Percentiles rank a stretch among this genome's conserved stretches.
Conservation (phyloP, 2,113 vertebrate genomes). For the Deroptyus accipitrinus region DNA sequence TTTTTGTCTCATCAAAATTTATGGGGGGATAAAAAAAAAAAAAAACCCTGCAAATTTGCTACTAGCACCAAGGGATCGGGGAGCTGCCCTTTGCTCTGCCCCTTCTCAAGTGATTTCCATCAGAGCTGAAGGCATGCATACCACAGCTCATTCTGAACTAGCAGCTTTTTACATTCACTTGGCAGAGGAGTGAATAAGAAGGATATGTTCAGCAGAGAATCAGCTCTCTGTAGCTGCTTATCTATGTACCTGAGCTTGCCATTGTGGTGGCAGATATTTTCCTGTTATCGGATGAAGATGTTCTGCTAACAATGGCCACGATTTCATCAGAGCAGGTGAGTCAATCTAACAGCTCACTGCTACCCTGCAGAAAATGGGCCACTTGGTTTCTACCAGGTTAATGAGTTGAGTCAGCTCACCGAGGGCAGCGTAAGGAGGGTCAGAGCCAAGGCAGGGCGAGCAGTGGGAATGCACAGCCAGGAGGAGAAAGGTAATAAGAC, state of each 20-base stretch:
- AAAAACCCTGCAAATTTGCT: neutral
- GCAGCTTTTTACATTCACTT: neutral
- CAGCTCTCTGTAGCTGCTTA: neutral
- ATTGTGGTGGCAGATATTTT: neutral
- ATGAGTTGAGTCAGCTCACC: neutral
- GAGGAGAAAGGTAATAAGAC: neutral
- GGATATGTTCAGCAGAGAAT: neutral
- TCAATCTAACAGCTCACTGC: neutral
- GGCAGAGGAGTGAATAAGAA: neutral
- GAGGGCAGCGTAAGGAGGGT: neutral
- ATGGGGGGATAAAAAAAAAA: neutral
- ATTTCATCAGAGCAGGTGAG: constrained; percentile 6
- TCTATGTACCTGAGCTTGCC: neutral
- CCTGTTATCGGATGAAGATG: neutral
- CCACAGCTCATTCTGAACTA: neutral
- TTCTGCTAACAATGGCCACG: neutral
- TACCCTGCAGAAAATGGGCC: neutral
- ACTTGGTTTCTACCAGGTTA: neutral
- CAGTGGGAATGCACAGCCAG: constrained; percentile 16
- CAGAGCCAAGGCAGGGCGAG: neutral
- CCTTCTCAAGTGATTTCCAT: neutral
- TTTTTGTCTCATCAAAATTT: neutral
- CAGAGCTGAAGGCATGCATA: neutral
- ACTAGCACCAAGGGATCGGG: neutral
- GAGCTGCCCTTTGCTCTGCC: neutral